Percentiles rank a stretch among this genome's conserved stretches.
Conservation (phyloP, 2,888 invertebrate species). For the Philaethria dido region DNA sequence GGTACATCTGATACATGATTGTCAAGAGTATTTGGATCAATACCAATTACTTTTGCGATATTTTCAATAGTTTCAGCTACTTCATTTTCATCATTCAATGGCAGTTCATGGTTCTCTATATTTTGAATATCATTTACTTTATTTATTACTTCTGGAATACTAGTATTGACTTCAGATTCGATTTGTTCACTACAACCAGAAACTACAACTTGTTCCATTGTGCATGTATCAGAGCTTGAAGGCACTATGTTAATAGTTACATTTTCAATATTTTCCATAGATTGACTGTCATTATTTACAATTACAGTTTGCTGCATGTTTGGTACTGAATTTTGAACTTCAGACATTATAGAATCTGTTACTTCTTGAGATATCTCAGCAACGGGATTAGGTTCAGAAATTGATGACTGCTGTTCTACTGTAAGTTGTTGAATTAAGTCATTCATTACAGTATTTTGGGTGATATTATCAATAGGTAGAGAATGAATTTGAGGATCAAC, state of each 20-base stretch:
- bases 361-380: conserved; percentile 4
- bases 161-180: conserved; percentile 14
- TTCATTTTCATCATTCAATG: conserved; percentile 32
- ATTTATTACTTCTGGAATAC: conserved; percentile 10
- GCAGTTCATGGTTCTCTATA: not conserved
- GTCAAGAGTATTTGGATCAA: conserved; percentile 32
- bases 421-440: conserved; percentile 20
- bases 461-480: conserved; percentile 23
- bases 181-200: conserved; percentile 21
- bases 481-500: conserved; percentile 24
- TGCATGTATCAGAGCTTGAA: conserved; percentile 31
- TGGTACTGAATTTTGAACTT: conserved; percentile 25
- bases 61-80: conserved; percentile 45
- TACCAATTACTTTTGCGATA: conserved; percentile 39
- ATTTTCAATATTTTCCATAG: conserved; percentile 10
- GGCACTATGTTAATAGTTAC: conserved; percentile 22
- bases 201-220: not conserved
- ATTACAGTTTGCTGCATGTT: conserved; percentile 3
- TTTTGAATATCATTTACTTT: conserved; percentile 4
- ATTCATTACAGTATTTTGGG: conserved; percentile 22
- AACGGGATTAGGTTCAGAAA: conserved; percentile 7
- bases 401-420: conserved; percentile 17
- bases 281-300: conserved; percentile 9
- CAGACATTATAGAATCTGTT: conserved; percentile 14
- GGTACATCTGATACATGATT: not conserved